Percentiles rank a stretch among this genome's conserved stretches.
These are phyloP conservation scores for Clytia hemisphaerica DNA, from an alignment of 30 jellyfish, hydroid and myxozoan genomes.

Conservation along the genomic window DNA sequence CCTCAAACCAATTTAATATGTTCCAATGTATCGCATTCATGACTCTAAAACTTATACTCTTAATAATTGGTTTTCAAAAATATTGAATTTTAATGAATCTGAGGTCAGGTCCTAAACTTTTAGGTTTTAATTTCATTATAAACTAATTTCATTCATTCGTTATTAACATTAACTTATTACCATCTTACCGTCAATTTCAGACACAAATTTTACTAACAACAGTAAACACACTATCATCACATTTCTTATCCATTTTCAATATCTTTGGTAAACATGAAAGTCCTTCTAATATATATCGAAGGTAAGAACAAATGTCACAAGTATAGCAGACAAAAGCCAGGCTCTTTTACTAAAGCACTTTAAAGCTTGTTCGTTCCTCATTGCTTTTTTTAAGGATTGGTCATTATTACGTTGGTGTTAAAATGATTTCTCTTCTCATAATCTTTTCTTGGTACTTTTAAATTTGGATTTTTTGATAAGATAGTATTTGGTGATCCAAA, in stretches of 20 bases:
- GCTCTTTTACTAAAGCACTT: neutral
- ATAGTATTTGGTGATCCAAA: too few relatives aligned
- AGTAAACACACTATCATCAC: constrained; percentile 29
- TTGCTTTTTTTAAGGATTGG: neutral
- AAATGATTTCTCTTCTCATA: neutral
- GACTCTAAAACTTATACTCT: too few relatives aligned
- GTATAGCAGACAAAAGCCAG: neutral
- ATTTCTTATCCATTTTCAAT: neutral
- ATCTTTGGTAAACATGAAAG: neutral
- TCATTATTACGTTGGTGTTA: neutral
- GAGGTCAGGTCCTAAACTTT: too few relatives aligned
- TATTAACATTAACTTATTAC: neutral
- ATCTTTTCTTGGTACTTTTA: neutral
- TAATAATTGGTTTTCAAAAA: too few relatives aligned
- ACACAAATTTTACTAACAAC: constrained; percentile 83
- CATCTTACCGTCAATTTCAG: constrained; percentile 12
- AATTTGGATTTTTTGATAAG: too few relatives aligned
- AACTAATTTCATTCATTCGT: too few relatives aligned
- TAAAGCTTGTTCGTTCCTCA: neutral
- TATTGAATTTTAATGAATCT: too few relatives aligned
- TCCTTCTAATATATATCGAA: constrained; percentile 23
- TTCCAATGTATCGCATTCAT: too few relatives aligned
- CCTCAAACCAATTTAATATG: neutral
- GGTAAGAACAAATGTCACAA: constrained; percentile 7
- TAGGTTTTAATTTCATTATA: too few relatives aligned